Evolutionary conservation across 1,140 invertebrate species (phyloP).

Genomic region (Drosophila eugracilis): DNA sequence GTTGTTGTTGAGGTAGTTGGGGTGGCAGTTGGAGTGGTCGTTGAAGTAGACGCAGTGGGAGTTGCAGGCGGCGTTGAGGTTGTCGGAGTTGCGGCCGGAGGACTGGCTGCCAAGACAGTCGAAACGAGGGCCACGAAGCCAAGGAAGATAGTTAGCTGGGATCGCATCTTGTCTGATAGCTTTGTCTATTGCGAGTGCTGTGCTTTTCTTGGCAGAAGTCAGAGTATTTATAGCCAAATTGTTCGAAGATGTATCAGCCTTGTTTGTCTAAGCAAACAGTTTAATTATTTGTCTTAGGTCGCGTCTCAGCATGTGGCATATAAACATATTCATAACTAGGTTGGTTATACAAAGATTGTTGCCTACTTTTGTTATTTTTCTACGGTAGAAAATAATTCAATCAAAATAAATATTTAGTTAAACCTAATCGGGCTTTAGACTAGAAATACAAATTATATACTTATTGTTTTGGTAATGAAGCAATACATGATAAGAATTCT

Average conservation of each 20-base stretch:
- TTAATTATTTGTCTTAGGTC: not conserved
- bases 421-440: not conserved
- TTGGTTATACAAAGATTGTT: not conserved
- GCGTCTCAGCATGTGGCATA: not conserved
- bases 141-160: not conserved
- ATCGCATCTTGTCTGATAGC: conserved; percentile 12
- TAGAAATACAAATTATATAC: not conserved
- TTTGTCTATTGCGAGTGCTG: not conserved
- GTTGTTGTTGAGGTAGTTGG: not conserved
- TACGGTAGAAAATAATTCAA: not conserved
- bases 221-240: conserved; percentile 11
- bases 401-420: not conserved
- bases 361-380: not conserved
- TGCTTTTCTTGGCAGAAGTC: not conserved
- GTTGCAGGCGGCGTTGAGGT: not conserved
- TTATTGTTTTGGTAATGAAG: not conserved
- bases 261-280: conserved; percentile 6
- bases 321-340: not conserved
- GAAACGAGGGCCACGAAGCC: not conserved
- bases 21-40: not conserved
- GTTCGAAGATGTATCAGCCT: not conserved
- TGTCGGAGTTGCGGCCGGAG: not conserved
- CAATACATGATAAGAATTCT: not conserved
- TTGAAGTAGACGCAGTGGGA: not conserved
- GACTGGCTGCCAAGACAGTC: not conserved